A percentile compares a stretch with the other conserved stretches of the same genome.
Conservation (phyloP, 2,797 vertebrate species). For the Phataginus tetradactyla region DNA sequence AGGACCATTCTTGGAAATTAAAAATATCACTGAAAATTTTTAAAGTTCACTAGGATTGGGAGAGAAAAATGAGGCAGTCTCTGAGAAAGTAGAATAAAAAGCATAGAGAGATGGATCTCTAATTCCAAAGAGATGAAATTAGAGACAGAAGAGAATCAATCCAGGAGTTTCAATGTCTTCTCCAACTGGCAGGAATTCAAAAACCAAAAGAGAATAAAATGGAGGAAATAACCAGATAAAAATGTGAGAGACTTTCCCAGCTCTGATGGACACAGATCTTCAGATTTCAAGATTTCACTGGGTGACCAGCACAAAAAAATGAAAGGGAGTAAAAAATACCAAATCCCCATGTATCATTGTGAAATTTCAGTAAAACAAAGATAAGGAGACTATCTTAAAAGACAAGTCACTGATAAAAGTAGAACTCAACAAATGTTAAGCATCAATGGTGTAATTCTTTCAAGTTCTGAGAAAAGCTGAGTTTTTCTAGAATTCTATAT, state of each 20-base stretch:
- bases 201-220: not conserved
- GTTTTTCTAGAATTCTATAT: not conserved
- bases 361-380: constrained; percentile 15
- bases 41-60: not conserved
- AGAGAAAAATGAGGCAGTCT: not conserved
- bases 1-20: constrained; percentile 14
- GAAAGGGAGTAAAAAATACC: not conserved
- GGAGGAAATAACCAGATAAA: not conserved
- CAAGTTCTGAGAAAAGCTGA: constrained; percentile 47
- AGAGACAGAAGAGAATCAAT: not conserved
- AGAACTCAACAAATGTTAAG: not conserved
- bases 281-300: constrained; percentile 1
- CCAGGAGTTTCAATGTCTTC: not conserved
- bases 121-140: not conserved
- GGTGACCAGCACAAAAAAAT: not conserved
- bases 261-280: not conserved
- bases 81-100: not conserved
- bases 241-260: not conserved
- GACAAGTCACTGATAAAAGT: not conserved
- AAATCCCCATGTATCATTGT: not conserved
- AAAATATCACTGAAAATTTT: not conserved
- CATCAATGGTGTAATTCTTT: not conserved
- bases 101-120: not conserved
- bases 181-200: not conserved
- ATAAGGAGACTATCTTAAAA: not conserved